These are phyloP conservation scores for Epinephelus fuscoguttatus DNA, from an alignment of 2,113 vertebrate genomes.

Conservation along the genomic window DNA sequence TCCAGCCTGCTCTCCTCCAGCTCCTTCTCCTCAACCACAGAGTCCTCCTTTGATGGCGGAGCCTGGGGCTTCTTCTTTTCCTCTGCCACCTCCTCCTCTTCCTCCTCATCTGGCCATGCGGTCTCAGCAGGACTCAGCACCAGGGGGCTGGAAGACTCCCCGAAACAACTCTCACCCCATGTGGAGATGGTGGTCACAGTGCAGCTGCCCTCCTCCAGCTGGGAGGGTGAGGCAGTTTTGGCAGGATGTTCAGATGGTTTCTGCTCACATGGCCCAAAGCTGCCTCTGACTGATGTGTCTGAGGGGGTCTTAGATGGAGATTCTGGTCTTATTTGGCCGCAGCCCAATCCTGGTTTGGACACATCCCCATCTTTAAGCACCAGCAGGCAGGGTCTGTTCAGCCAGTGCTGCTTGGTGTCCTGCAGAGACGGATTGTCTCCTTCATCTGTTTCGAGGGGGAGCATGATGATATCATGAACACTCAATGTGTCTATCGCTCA, in stretches of 20 bases:
- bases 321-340: conserved; percentile 57
- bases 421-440: conserved; percentile 89
- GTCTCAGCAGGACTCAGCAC: conserved; percentile 78
- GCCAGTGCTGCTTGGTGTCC: conserved; percentile 84
- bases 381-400: conserved; percentile 78
- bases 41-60: conserved; percentile 95
- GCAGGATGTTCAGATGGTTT: conserved; percentile 59
- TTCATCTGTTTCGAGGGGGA: conserved; percentile 88
- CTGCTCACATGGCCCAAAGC: conserved; percentile 65
- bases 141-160: conserved; percentile 76
- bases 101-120: conserved; percentile 62
- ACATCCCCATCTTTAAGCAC: conserved; percentile 77
- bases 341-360: conserved; percentile 63
- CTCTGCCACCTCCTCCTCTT: conserved; percentile 37
- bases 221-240: conserved; percentile 77
- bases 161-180: conserved; percentile 81
- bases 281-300: conserved; percentile 42
- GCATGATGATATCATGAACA: conserved; percentile 20
- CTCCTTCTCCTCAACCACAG: conserved; percentile 98
- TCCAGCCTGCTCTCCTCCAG: conserved; percentile 94
- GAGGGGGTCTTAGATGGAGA: conserved; percentile 80
- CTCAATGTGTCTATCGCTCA: background rate
- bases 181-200: conserved; percentile 83
- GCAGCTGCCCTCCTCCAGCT: conserved; percentile 87
- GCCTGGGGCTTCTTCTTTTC: conserved; percentile 39